Base-by-base conservation (phyloP, 2,113 vertebrate species). In the Pygoscelis adeliae region DNA sequence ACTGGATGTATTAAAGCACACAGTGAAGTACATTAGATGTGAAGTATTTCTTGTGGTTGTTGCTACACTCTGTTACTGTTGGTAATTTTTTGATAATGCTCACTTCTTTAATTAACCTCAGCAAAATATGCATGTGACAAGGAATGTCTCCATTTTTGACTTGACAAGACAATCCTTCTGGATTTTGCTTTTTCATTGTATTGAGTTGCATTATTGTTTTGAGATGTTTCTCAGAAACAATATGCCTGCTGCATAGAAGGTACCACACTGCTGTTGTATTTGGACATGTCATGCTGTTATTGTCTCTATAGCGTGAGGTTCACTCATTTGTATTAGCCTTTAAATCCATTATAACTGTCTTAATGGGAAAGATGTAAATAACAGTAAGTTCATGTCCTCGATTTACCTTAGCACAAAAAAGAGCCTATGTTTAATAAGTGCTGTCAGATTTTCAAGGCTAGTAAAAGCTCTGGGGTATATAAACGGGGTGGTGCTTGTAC, bases 351-450 rank as follows among this genome's bases (percentile, higher is more conserved):
- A 50, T 74, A 73, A 81, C 42, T 81, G 47, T 70, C 53, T 80
- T 73, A 90, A 70, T 81, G 63, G 58, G 16, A 81, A 32, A 91
- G 52, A 83, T 36, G 79, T 94, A 95, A 95, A 67, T 89, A 88
- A 80, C 50, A 36, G 22, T 42, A 62, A 80, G 32, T 81, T 93
- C 58, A 55, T 55, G 50, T 93, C 55, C 79, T 83, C 72, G 55
- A 6, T 89, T 92, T 92, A 74, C 47, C 65, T 84, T 71, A 66
- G 38, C 53, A 67, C 47, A 63, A 62, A 73, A 79, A 79, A 15
- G 0, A 3, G 0, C 12, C 42, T 55, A 5, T 86, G 61, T 86
- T 92, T 78, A 83, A 38, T 66, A 96, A 73, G 22, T 50, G 25
- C 34, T 12, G 2, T 25, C 73, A 63, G 32, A 65, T 62, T 50